Evolutionary conservation across 2,797 vertebrate species (phyloP), one percentile per base, ranked within the genome.

Genomic region (Anisognathus igniventris): DNA sequence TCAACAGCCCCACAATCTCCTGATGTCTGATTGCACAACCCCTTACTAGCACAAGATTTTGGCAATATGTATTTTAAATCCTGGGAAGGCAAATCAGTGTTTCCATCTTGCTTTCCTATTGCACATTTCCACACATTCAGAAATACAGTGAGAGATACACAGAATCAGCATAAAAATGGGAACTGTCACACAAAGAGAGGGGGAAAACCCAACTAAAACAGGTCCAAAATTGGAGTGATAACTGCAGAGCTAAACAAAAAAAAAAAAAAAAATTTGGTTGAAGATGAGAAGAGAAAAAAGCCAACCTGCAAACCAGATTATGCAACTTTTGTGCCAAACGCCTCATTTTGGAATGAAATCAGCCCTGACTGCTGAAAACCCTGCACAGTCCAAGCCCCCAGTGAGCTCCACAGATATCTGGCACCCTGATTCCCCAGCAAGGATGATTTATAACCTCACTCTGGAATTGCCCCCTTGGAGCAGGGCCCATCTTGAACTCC

Each of bases 361-460:
- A 28, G 74, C 12, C 3, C 10, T 10, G 94, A 35, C 48, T n/a
- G 80, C 77, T 84, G 70, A 70, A 60, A 92, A 44, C 62, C 91
- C 76, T 11, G 22, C 11, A 1, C 0, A 4, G 31, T 8, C 77
- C 66, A 23, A 73, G 76, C 2, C 51, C 54, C 33, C 2, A 50
- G 67, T 2, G 64, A 12, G 1, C 64, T 15, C 1, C 4, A 51
- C 78, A 65, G 72, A 22, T 35, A 27, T 47, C 86, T 88, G 88
- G 86, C 80, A 81, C 70, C 62, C 61, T 7, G 7, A 31, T n/a
- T 60, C 39, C 83, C 7, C 64, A 72, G 83, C 67, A 20, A 39
- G 44, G 62, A 56, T 70, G 95, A 95, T 93, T 96, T 90, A 90
- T 66, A 50, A 39, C 62, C 71, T 40, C 6, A 14, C 80, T 95